Evolutionary conservation across 2,113 vertebrate genomes (phyloP).

Genomic region (Epinephelus fuscoguttatus): DNA sequence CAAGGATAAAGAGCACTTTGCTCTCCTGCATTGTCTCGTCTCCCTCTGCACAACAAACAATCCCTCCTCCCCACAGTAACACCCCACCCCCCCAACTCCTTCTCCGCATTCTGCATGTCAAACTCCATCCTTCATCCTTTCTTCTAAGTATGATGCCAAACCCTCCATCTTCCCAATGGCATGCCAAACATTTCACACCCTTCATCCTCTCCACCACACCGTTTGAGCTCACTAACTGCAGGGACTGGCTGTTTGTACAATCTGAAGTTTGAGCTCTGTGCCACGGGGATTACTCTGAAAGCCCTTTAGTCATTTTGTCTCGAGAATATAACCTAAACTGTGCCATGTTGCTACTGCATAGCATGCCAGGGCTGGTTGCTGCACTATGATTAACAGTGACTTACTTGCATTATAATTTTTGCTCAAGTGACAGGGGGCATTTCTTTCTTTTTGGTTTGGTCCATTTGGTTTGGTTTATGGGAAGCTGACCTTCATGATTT

Average conservation of each 20-base stretch:
- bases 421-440: conserved; percentile 11
- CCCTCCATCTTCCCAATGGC: background rate
- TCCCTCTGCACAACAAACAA: conserved; percentile 19
- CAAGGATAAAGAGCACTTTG: background rate
- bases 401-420: conserved; percentile 1
- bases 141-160: background rate
- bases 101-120: background rate
- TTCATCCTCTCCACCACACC: conserved; percentile 21
- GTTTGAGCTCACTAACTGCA: conserved; percentile 36
- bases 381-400: background rate
- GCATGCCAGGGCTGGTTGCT: background rate
- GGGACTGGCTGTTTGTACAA: conserved; percentile 14
- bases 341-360: background rate
- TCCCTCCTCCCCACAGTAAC: background rate
- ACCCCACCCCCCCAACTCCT: background rate
- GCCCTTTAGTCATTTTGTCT: conserved; percentile 35
- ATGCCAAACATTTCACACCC: conserved; percentile 41
- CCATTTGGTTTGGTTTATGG: background rate
- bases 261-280: conserved; percentile 33
- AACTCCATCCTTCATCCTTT: conserved; percentile 13
- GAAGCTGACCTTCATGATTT: background rate
- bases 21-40: background rate
- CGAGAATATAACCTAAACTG: conserved; percentile 14
- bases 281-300: conserved; percentile 34
- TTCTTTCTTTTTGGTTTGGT: background rate